A percentile compares a stretch with the other conserved stretches of the same genome.
Conservation (phyloP, 1,140 invertebrate genomes). For the Bombus breviceps region DNA sequence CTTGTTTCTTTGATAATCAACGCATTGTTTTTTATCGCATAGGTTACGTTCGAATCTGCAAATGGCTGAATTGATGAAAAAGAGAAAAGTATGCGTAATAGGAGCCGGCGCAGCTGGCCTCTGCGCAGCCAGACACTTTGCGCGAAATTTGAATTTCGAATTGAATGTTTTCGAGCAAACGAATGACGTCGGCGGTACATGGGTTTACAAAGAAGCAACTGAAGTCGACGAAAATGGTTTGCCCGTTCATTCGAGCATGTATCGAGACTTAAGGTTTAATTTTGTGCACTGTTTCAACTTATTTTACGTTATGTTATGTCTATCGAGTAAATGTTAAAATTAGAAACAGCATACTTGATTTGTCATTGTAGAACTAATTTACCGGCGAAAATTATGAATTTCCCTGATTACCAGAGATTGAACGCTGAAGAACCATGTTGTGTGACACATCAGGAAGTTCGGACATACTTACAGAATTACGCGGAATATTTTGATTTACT, state of each 20-base stretch:
- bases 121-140: constrained; percentile 86
- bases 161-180: constrained; percentile 86
- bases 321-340: neutral
- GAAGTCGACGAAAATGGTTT: constrained; percentile 85
- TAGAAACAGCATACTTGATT: neutral
- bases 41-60: constrained; percentile 7
- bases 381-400: constrained; percentile 90
- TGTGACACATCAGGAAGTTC: constrained; percentile 84
- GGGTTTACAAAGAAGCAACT: constrained; percentile 87
- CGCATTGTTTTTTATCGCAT: neutral
- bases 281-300: neutral
- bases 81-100: constrained; percentile 86
- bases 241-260: constrained; percentile 89
- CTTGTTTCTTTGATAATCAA: neutral
- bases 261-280: constrained; percentile 80
- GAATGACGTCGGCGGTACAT: constrained; percentile 86
- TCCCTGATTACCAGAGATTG: constrained; percentile 86
- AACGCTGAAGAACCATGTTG: constrained; percentile 81
- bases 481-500: constrained; percentile 83
- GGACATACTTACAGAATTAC: constrained; percentile 86
- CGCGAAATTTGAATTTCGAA: constrained; percentile 75
- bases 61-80: constrained; percentile 44
- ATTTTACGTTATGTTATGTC: neutral
- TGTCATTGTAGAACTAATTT: constrained; percentile 87
- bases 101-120: constrained; percentile 92